Evolutionary conservation across 2,797 vertebrate genomes (phyloP), one percentile per base, ranked within the genome.

Genomic region (Molossus molossus): DNA sequence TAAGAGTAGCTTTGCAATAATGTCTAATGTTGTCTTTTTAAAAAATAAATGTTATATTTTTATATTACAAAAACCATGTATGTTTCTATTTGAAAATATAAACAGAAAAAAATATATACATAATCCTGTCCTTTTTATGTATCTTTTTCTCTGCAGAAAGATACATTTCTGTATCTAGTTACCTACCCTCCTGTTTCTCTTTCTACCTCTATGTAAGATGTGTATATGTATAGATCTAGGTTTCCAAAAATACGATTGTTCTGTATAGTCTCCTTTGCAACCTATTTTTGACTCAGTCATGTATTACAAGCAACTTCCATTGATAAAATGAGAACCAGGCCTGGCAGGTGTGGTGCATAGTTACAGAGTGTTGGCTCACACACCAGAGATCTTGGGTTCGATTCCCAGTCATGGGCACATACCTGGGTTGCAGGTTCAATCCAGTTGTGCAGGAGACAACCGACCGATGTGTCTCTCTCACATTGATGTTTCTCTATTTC

Each of bases 31-130:
- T 45, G 6, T 33, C 25, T 91, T 92, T 92, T 86, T 65, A 9
- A 85, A 86, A 87, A 37, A 8, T 81, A 57, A 77, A 93, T 45
- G 33, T 81, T 58, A 13, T 15, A 21, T 72, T 92, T 95, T 86
- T 12, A 14, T 73, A n/a, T 83, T 65, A 45, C 6, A 94, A 57
- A 92, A 85, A 17, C 2, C 23, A 21, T 37, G 13, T 10, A 6
- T 92, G 45, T 90, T 90, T 90, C 25, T 80, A 29, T 40, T 69
- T 40, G n/a, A 37, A 65, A 84, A 29, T 21, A 25, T 72, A 55
- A 33, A 21, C n/a, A 82, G 18, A 50, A 90, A 87, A 60, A 27
- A 33, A 18, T 70, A 13, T 18, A 25, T 9, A 1, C 8, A 25
- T 73, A 33, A 79, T 67, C 33, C 33, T 91, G 0, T 67, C 33